Conservation (phyloP, 2,113 vertebrate species). For the Craseonycteris thonglongyai region DNA sequence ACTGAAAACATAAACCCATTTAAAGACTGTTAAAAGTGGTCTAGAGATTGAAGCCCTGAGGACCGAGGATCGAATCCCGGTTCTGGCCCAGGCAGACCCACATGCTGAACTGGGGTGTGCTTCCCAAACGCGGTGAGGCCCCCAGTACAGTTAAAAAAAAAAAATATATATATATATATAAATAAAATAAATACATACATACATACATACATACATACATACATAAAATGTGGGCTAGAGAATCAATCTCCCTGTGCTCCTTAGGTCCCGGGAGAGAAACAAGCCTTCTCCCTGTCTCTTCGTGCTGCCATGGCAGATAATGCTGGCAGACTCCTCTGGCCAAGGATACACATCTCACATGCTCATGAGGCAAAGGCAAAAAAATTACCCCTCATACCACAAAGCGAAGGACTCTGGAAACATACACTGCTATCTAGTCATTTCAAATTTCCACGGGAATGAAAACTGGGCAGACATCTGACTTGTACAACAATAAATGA, state of each 20-base stretch:
- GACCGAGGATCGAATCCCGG: too few relatives aligned
- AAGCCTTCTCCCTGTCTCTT: neutral
- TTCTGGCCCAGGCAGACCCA: too few relatives aligned
- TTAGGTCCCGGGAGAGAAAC: neutral
- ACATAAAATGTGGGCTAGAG: neutral
- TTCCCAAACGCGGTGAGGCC: too few relatives aligned
- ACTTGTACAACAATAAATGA: neutral
- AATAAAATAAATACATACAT: too few relatives aligned
- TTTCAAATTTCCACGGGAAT: neutral
- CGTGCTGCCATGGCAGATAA: neutral
- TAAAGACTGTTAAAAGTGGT: neutral
- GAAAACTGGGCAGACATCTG: neutral
- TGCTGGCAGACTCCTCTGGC: neutral
- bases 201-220: too few relatives aligned
- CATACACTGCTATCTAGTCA: neutral
- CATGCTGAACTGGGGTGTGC: too few relatives aligned
- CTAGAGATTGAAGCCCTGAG: neutral
- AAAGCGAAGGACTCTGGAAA: neutral
- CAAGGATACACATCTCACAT: neutral
- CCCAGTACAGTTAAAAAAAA: too few relatives aligned
- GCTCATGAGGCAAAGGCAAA: neutral
- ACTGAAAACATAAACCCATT: neutral
- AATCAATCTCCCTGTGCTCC: neutral
- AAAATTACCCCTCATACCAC: neutral
- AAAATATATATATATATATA: too few relatives aligned